Conservation (phyloP, 2,797 vertebrate genomes). For the Poecilia gillii region DNA sequence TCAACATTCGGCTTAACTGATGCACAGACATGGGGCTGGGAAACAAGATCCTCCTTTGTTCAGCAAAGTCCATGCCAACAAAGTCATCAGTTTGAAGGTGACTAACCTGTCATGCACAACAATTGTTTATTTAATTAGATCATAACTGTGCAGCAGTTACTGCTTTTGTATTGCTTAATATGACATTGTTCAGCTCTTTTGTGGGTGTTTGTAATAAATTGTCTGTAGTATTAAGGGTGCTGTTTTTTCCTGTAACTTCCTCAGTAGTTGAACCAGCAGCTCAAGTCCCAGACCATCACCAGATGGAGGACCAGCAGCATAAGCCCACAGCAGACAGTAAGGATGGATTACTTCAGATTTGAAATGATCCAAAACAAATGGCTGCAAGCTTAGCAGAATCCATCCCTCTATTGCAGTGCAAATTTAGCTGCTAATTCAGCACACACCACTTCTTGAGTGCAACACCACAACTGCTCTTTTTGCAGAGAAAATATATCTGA, state of each 20-base stretch:
- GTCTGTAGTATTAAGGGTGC: conserved; percentile 11
- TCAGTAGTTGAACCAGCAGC: conserved; percentile 13
- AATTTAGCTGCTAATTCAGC: not conserved
- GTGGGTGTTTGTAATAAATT: conserved; percentile 3
- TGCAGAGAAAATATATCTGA: not conserved
- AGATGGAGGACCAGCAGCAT: conserved; percentile 45
- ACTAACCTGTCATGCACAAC: not conserved
- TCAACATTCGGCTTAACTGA: not conserved
- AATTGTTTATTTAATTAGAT: not conserved
- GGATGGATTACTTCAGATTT: conserved; percentile 46
- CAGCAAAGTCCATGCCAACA: not conserved
- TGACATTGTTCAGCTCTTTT: not conserved
- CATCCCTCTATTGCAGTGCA: not conserved
- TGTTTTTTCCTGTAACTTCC: conserved; percentile 6
- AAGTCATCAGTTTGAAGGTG: not conserved
- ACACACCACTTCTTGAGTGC: not conserved
- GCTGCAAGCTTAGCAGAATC: not conserved
- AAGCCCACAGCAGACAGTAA: conserved; percentile 48
- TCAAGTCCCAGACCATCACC: conserved; percentile 26
- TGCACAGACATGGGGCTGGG: not conserved
- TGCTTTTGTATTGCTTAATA: not conserved
- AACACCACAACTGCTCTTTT: not conserved
- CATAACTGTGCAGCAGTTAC: not conserved
- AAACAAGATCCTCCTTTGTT: not conserved
- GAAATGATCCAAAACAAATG: conserved; percentile 41